Percentiles rank a stretch among this genome's conserved stretches.
phyloP scores from a whole-genome alignment of 2,113 vertebrate species.

The Oxygymnocypris stewartii region DNA sequence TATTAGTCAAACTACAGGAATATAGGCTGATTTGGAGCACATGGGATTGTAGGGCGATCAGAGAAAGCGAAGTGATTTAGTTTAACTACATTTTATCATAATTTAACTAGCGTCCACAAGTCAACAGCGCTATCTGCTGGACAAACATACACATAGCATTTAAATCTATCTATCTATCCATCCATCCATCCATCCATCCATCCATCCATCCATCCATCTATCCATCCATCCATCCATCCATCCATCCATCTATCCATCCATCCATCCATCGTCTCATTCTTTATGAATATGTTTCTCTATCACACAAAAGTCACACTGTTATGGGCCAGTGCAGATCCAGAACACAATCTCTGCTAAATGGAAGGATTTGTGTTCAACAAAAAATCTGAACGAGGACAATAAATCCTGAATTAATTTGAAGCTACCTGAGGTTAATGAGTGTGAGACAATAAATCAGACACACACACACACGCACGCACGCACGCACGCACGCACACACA shows the following conservation, averaged over 20 bases:
- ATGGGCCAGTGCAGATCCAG: not conserved
- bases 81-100: constrained; percentile 10
- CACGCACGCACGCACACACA: no score
- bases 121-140: constrained; percentile 46
- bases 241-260: no score
- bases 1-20: not conserved
- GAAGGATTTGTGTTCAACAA: not conserved
- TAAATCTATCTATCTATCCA: not conserved
- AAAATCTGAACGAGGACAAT: not conserved
- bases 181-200: not conserved
- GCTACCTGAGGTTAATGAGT: not conserved
- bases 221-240: not conserved
- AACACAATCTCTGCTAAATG: not conserved
- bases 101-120: not conserved
- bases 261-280: not conserved
- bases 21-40: not conserved
- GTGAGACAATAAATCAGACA: not conserved
- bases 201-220: not conserved
- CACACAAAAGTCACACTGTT: not conserved
- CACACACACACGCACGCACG: no score
- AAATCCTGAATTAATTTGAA: not conserved
- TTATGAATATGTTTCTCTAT: not conserved
- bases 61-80: not conserved
- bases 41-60: not conserved
- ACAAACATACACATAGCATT: not conserved